phyloP scores from a whole-genome alignment of 2,113 vertebrate genomes.

The Saimiri boliviensis region DNA sequence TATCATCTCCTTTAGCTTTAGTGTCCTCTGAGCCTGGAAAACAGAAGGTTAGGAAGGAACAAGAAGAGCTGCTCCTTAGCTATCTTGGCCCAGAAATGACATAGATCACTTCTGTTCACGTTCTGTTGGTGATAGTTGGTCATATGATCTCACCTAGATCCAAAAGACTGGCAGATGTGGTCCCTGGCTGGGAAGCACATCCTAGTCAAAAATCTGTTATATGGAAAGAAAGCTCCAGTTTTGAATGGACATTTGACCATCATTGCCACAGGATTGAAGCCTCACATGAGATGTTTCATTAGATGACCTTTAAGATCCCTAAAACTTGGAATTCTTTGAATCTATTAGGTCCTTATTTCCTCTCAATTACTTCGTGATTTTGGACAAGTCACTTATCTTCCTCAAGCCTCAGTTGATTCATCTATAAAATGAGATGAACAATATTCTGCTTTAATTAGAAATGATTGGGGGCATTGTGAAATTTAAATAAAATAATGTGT shows the following conservation, averaged over 20 bases:
- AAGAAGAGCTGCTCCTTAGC: neutral
- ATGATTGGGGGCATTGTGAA: neutral
- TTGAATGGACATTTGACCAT: neutral
- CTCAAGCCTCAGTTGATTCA: neutral
- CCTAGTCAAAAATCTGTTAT: fast-evolving
- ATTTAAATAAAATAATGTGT: neutral
- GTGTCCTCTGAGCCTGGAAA: neutral
- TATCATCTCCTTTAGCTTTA: neutral
- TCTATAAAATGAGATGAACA: neutral
- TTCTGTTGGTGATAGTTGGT: neutral
- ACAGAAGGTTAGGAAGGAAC: neutral
- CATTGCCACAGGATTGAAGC: neutral
- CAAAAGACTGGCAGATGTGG: too few species aligned
- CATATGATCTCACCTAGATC: too few species aligned
- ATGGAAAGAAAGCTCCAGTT: neutral
- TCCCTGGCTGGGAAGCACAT: neutral
- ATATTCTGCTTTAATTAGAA: neutral
- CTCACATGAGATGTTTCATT: neutral
- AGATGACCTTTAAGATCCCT: neutral
- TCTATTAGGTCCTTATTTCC: neutral
- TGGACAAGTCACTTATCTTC: neutral
- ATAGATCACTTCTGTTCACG: neutral
- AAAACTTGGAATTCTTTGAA: neutral
- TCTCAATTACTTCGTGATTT: neutral
- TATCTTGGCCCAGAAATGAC: neutral